phyloP scores from a whole-genome alignment of 1,140 invertebrate species.

The Ooceraea biroi region DNA sequence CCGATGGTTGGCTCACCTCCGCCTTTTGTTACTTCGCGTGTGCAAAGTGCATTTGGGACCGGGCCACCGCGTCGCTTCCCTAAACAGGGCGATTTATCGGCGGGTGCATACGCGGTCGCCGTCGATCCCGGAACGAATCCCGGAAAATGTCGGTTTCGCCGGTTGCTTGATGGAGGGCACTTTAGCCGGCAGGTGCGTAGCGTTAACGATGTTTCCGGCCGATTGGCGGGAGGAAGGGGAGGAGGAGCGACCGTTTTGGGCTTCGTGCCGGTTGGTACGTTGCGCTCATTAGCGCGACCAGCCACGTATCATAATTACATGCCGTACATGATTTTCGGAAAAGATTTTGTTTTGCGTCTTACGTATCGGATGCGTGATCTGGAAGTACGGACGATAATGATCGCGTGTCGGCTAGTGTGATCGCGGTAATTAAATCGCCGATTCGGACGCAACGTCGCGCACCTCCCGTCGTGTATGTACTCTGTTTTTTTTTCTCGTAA shows the following conservation, averaged over 20 bases:
- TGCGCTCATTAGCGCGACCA: slow-evolving; percentile 30
- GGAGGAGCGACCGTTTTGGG: not conserved
- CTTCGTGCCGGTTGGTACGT: slow-evolving; percentile 50
- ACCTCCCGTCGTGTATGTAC: not conserved
- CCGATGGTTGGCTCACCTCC: slow-evolving; percentile 52
- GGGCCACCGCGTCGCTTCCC: slow-evolving; percentile 60
- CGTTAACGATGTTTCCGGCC: slow-evolving; percentile 42
- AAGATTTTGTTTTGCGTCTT: not conserved
- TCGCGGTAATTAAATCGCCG: not conserved
- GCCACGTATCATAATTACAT: slow-evolving; percentile 23
- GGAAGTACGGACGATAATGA: too few relatives aligned
- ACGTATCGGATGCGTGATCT: not conserved
- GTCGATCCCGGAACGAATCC: slow-evolving; percentile 71
- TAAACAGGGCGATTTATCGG: slow-evolving; percentile 76
- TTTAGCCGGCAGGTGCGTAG: slow-evolving; percentile 74
- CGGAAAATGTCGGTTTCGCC: slow-evolving; percentile 51
- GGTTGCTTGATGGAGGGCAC: slow-evolving; percentile 50
- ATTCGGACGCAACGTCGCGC: not conserved
- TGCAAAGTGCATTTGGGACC: slow-evolving; percentile 81
- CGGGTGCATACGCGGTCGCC: slow-evolving; percentile 58
- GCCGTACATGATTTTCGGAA: slow-evolving; percentile 5
- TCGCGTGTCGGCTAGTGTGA: not conserved
- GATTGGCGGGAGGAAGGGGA: too few relatives aligned
- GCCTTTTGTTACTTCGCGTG: slow-evolving; percentile 74
- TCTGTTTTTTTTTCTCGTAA: not conserved